Evolutionary conservation across 2,113 vertebrate genomes (phyloP).

Genomic region (Colius striatus): DNA sequence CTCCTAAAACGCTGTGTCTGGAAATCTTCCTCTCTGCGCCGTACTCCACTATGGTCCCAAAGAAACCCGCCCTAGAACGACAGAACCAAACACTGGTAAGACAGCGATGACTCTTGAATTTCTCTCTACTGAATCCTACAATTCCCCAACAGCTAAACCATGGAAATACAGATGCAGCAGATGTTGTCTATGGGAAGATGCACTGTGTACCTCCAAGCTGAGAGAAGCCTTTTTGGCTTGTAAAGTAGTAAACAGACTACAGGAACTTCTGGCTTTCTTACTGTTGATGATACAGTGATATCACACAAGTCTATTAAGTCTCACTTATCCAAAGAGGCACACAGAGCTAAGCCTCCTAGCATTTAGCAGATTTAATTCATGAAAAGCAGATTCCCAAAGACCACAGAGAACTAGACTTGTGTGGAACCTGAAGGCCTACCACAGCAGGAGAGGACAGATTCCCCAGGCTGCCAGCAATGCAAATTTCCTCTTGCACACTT

Average conservation of each 20-base stretch:
- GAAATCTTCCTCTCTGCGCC: slow-evolving; percentile 98
- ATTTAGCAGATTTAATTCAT: neutral
- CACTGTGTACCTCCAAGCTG: neutral
- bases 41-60: slow-evolving; percentile 95
- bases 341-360: neutral
- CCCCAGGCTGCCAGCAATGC: neutral
- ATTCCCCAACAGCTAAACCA: neutral
- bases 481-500: slow-evolving; percentile 42
- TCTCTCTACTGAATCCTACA: neutral
- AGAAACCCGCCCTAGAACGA: slow-evolving; percentile 89
- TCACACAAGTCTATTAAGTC: neutral
- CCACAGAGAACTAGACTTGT: neutral
- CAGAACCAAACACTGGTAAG: neutral
- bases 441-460: neutral
- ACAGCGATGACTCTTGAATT: neutral
- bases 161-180: neutral
- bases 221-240: neutral
- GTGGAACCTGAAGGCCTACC: neutral
- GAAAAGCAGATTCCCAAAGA: neutral
- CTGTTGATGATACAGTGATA: neutral
- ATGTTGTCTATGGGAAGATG: neutral
- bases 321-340: neutral
- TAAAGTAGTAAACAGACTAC: neutral
- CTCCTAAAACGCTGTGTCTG: slow-evolving; percentile 93
- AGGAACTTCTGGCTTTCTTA: neutral